phyloP scores from a whole-genome alignment of 2,113 vertebrate genomes.

The Panthera leo region DNA sequence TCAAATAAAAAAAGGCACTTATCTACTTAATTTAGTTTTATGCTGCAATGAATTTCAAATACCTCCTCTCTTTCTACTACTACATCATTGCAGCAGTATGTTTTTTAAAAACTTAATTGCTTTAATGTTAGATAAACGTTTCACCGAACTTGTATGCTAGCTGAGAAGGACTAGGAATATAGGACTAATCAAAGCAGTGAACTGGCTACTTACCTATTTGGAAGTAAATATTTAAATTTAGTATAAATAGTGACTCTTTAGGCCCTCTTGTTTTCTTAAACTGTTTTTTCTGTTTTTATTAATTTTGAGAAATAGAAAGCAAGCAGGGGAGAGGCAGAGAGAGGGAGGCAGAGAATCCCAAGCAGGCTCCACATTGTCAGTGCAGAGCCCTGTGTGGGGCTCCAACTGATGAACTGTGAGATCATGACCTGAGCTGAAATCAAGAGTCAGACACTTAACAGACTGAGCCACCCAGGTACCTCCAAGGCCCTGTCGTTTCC shows the following conservation, averaged over 20 bases:
- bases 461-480: no score
- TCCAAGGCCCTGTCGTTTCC: neutral
- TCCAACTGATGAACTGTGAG: no score
- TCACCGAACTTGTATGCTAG: neutral
- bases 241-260: neutral
- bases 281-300: no score
- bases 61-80: slow-evolving; percentile 42
- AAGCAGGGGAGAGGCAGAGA: no score
- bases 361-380: no score
- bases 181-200: neutral
- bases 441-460: no score
- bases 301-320: no score
- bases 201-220: neutral
- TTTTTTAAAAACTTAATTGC: neutral
- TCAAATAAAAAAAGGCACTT: slow-evolving; percentile 55
- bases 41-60: slow-evolving; percentile 35
- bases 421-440: no score
- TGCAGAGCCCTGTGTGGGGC: no score
- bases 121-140: neutral
- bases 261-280: neutral
- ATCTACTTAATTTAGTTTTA: slow-evolving; percentile 64
- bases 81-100: neutral
- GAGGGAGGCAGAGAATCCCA: no score
- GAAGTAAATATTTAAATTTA: neutral
- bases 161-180: neutral